Base-by-base conservation (phyloP, 2,113 vertebrate species). In the Thermophis baileyi region DNA sequence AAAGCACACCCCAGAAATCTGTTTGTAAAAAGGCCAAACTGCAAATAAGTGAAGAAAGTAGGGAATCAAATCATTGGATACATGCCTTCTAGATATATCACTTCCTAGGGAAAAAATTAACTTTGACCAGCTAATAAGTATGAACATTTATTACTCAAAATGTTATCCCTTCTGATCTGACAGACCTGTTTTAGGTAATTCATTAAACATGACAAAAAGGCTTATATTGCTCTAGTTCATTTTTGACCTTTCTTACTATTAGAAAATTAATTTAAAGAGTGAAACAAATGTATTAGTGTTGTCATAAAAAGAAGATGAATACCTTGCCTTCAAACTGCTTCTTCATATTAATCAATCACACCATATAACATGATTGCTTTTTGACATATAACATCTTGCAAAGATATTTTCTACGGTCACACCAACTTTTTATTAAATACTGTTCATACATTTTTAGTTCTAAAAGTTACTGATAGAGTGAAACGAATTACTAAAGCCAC, bases 171-270 rank as follows among this genome's bases (percentile, higher is more conserved):
- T 98, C 97, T 98, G 97, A 98, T 98, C 97, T 98, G 98, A 98
- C 98, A 98, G 97, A 97, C 97, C 97, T 98, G 98, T 99, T 99
- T 98, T 97, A 98, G 97, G 98, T 98, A 98, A 99, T 99, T 99
- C 98, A 98, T 98, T 99, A 98, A 98, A 98, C 98, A 98, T 98
- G 98, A 99, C 98, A 98, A 98, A 98, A 98, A 98, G 96, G 98
- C 98, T 98, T 96, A 97, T 98, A 98, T 98, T 98, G 96, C 97
- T 97, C 97, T 98, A 97, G 89, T 98, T 98, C 98, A 98, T 98
- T 98, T 98, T 98, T 93, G 99, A 99, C 98, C 99, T 99, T 99
- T 99, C 98, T 98, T 98, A 98, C 98, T 99, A 98, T 99, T 98
- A 98, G 98, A 98, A 98, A 99, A 99, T 99, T 98, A 98, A 99